Evolutionary conservation across 2,797 vertebrate genomes (phyloP).

Genomic region (Mormyrus proboscirostris): DNA sequence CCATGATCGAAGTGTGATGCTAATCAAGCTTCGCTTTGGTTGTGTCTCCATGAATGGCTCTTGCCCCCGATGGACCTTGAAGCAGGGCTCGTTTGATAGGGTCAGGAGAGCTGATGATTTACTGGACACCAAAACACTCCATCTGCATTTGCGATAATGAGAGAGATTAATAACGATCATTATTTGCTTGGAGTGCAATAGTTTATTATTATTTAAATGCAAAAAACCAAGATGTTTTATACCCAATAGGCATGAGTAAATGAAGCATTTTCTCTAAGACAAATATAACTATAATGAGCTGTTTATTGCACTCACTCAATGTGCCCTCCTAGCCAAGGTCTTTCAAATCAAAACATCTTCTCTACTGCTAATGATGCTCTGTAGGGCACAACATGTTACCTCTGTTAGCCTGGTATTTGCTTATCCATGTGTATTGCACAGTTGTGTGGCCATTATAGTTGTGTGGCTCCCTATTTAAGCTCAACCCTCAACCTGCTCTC

Average conservation of each 20-base stretch:
- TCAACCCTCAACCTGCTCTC: background rate
- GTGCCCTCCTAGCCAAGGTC: background rate
- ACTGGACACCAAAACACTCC: too few relatives aligned
- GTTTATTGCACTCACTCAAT: background rate
- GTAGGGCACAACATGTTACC: background rate
- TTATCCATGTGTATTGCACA: background rate
- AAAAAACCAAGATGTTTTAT: constrained; percentile 33
- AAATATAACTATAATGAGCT: background rate
- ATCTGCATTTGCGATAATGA: constrained; percentile 36
- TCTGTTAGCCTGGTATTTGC: background rate
- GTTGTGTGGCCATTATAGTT: background rate
- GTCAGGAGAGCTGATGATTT: background rate
- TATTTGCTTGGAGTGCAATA: constrained; percentile 28
- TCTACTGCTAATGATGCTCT: background rate
- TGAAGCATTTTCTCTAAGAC: constrained; percentile 22
- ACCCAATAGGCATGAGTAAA: background rate
- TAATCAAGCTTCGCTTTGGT: background rate
- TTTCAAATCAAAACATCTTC: background rate
- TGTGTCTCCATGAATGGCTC: background rate
- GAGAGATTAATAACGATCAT: constrained; percentile 27
- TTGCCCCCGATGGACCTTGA: background rate
- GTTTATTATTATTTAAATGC: constrained; percentile 40
- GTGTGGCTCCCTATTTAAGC: background rate
- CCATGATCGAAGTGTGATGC: background rate
- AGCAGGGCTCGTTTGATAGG: background rate